These are phyloP conservation scores for Bombus pyrosoma DNA, from an alignment of 1,140 invertebrate genomes.

Conservation along the genomic window DNA sequence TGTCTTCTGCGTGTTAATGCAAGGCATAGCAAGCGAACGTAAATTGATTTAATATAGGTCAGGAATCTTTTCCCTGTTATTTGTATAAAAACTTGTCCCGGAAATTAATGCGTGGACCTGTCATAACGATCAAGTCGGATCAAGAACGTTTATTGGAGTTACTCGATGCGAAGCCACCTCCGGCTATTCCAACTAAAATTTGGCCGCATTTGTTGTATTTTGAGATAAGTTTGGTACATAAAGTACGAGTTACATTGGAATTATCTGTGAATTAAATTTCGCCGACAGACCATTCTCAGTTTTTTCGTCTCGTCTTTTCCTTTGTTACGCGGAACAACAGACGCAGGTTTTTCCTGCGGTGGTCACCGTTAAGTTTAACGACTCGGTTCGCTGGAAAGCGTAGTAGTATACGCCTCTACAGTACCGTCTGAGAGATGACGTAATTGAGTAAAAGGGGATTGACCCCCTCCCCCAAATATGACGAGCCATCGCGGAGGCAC, in stretches of 20 bases:
- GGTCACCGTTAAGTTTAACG: conserved; percentile 51
- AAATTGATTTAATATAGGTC: too few species aligned
- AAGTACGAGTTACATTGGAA: background rate
- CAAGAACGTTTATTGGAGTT: too few species aligned
- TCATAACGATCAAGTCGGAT: too few species aligned
- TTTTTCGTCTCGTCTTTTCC: background rate
- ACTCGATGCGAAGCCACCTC: too few species aligned
- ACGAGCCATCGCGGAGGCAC: conserved; percentile 39
- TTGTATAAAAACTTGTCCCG: too few species aligned
- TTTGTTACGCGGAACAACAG: background rate
- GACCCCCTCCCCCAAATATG: conserved; percentile 48
- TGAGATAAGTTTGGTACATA: too few species aligned
- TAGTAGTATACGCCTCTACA: conserved; percentile 2
- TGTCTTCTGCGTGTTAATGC: too few species aligned
- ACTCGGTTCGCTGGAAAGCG: conserved; percentile 43
- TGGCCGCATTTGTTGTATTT: too few species aligned
- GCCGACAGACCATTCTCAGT: background rate
- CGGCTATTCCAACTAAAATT: too few species aligned
- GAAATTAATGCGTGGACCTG: too few species aligned
- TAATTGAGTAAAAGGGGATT: conserved; percentile 55
- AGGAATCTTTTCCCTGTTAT: too few species aligned
- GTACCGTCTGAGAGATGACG: conserved; percentile 43
- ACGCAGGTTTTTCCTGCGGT: background rate
- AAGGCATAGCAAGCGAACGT: too few species aligned
- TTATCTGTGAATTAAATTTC: background rate